Evolutionary conservation across 1,140 invertebrate genomes (phyloP).

Genomic region (Drosophila pallidifrons): DNA sequence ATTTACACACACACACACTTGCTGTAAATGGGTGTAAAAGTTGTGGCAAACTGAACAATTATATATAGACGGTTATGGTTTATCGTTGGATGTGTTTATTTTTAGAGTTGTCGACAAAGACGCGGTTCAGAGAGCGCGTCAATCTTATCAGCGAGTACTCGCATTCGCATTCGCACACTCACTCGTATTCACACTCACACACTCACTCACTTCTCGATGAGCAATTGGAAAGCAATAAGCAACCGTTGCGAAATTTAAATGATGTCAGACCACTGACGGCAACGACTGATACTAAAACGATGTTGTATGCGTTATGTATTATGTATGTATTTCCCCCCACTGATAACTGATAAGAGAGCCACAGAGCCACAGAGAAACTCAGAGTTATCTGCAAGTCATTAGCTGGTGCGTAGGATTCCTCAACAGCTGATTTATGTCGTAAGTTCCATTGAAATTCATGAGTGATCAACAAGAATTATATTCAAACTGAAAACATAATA

Average conservation of each 20-base stretch:
- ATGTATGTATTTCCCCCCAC: background rate
- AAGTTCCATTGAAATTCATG: conserved; percentile 51
- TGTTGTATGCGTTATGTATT: no score
- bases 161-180: background rate
- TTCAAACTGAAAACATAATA: conserved; percentile 51
- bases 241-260: conserved; percentile 47
- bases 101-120: background rate
- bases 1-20: background rate
- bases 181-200: background rate
- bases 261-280: conserved; percentile 33
- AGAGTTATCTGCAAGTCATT: conserved; percentile 42
- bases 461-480: conserved; percentile 57
- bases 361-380: conserved; percentile 4
- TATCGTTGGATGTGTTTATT: conserved; percentile 20
- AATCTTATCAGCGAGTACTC: conserved; percentile 39
- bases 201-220: conserved; percentile 27
- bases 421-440: conserved; percentile 54
- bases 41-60: conserved; percentile 1
- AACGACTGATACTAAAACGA: conserved; percentile 24
- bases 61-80: conserved; percentile 18
- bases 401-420: conserved; percentile 44
- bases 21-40: background rate
- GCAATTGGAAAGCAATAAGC: conserved; percentile 58
- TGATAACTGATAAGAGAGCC: background rate
- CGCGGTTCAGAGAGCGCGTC: conserved; percentile 9